Percentiles rank a stretch among this genome's conserved stretches.
phyloP scores from a whole-genome alignment of 2,888 invertebrate species.

The Griposia aprilina region DNA sequence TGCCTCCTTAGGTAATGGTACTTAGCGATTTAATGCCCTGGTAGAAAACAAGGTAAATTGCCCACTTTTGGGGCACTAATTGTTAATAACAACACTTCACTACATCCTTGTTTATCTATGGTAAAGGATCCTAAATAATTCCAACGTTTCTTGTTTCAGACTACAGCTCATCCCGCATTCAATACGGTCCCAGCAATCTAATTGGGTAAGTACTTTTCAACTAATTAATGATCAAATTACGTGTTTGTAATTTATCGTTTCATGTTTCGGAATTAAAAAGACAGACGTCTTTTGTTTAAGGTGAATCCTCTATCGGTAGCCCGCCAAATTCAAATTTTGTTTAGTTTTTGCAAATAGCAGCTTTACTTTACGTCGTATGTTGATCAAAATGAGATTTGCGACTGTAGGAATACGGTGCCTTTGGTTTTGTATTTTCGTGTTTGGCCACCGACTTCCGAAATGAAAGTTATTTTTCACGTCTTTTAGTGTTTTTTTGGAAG shows the following conservation, averaged over 20 bases:
- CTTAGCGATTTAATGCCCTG: constrained; percentile 27
- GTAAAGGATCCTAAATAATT: constrained; percentile 53
- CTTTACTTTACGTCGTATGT: too few relatives aligned
- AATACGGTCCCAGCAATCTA: constrained; percentile 54
- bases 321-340: too few relatives aligned
- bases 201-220: constrained; percentile 64
- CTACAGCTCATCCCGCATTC: constrained; percentile 57
- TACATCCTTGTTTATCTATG: background rate
- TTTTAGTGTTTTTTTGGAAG: too few relatives aligned
- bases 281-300: background rate
- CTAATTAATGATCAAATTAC: constrained; percentile 58
- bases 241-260: constrained; percentile 40
- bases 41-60: constrained; percentile 30
- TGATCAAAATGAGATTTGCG: too few relatives aligned
- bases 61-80: constrained; percentile 29
- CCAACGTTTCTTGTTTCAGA: constrained; percentile 63
- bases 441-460: too few relatives aligned
- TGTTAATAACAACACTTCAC: constrained; percentile 30
- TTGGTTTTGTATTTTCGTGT: too few relatives aligned
- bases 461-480: too few relatives aligned
- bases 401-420: too few relatives aligned
- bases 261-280: constrained; percentile 19
- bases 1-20: constrained; percentile 10
- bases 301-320: too few relatives aligned
- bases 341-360: too few relatives aligned